A percentile compares a stretch with the other conserved stretches of the same genome.
phyloP scores from a whole-genome alignment of 35 echinoderm and acorn worm genomes.

The Heliocidaris tuberculata region DNA sequence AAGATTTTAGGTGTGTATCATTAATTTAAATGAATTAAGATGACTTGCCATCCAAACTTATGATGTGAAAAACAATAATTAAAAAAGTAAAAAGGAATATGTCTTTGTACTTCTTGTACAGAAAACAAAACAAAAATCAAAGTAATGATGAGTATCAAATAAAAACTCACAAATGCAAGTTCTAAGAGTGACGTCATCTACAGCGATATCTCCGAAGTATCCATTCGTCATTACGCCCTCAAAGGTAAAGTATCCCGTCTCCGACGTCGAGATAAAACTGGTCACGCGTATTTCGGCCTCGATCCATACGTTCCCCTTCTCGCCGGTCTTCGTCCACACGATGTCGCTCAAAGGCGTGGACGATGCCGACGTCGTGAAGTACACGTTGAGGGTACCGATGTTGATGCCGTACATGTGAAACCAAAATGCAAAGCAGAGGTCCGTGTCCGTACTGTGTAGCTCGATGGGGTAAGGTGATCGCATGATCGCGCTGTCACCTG shows the following conservation, averaged over 20 bases:
- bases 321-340: not conserved
- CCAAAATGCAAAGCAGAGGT: conserved; percentile 6
- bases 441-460: not conserved
- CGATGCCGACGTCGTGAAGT: conserved; percentile 24
- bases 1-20: too few relatives aligned
- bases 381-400: conserved; percentile 9
- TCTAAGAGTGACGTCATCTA: conserved; percentile 46
- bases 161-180: not conserved
- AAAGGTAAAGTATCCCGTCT: conserved; percentile 26
- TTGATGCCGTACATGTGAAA: conserved; percentile 21
- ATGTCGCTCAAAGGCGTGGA: too few relatives aligned
- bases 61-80: too few relatives aligned
- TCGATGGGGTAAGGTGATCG: not conserved
- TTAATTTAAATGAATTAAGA: too few relatives aligned
- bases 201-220: conserved; percentile 47
- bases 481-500: conserved; percentile 34
- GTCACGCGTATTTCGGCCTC: conserved; percentile 1
- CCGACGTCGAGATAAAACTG: not conserved
- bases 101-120: too few relatives aligned
- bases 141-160: too few relatives aligned
- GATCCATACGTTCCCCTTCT: not conserved
- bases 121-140: too few relatives aligned
- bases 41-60: too few relatives aligned
- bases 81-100: too few relatives aligned
- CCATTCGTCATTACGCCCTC: not conserved